Conservation (phyloP, 2,113 vertebrate species). For the Burhinus bistriatus region DNA sequence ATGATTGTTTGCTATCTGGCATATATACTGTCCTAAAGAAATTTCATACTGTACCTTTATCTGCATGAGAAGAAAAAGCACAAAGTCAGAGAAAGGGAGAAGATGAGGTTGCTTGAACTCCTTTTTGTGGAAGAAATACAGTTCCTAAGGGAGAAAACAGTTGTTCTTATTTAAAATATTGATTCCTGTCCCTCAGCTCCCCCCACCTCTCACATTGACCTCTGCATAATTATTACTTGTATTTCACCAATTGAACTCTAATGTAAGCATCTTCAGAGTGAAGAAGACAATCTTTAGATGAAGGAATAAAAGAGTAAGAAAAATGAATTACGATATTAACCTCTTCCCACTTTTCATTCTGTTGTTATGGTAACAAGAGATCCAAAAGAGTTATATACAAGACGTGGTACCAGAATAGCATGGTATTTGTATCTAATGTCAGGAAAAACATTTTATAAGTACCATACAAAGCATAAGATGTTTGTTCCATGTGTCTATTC, state of each 20-base stretch:
- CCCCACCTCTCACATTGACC: accelerated
- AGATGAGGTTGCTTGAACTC: not conserved
- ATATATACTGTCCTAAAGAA: not conserved
- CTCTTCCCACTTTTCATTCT: not conserved
- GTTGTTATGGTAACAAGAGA: conserved; percentile 22
- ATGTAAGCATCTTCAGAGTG: not conserved
- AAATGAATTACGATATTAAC: not conserved
- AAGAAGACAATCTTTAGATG: not conserved
- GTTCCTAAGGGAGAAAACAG: not conserved
- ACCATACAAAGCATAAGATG: not conserved
- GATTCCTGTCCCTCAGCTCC: accelerated
- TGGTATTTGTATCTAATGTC: not conserved
- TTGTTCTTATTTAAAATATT: not conserved
- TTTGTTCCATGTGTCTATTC: not conserved
- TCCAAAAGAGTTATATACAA: not conserved
- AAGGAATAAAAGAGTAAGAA: not conserved
- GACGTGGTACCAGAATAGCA: not conserved
- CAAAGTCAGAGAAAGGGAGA: not conserved
- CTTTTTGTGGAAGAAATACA: not conserved
- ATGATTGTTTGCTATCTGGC: not conserved
- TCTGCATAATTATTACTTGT: not conserved
- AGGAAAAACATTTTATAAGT: not conserved
- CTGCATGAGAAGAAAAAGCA: not conserved
- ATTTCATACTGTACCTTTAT: not conserved
- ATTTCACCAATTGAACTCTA: not conserved